phyloP scores from a whole-genome alignment of 2,888 invertebrate genomes.

The Tetrapedia diversipes region DNA sequence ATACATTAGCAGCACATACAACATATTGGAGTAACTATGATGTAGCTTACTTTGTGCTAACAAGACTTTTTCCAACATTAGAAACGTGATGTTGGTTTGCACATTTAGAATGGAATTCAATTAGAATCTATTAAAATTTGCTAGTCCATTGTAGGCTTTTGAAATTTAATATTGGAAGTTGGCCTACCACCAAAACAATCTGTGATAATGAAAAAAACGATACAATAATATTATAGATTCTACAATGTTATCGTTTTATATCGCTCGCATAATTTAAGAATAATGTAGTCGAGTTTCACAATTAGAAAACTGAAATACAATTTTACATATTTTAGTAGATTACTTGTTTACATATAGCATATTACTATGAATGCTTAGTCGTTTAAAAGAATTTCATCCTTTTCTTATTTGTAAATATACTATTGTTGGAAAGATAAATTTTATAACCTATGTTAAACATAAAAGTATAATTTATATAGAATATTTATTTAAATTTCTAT shows the following conservation, averaged over 20 bases:
- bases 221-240: conserved; percentile 80
- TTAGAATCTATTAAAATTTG: conserved; percentile 67
- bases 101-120: conserved; percentile 61
- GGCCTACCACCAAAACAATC: conserved; percentile 81
- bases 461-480: conserved; percentile 51
- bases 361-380: conserved; percentile 20
- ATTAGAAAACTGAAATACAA: conserved; percentile 10
- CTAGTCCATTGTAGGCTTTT: conserved; percentile 77
- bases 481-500: conserved; percentile 48
- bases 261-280: conserved; percentile 60
- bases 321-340: conserved; percentile 43
- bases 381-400: conserved; percentile 6
- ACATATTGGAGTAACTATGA: conserved; percentile 87
- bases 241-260: conserved; percentile 69
- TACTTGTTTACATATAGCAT: conserved; percentile 39
- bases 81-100: conserved; percentile 81
- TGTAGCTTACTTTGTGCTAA: conserved; percentile 86
- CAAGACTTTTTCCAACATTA: conserved; percentile 83
- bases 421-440: conserved; percentile 14
- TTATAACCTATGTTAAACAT: conserved; percentile 39
- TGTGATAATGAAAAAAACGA: conserved; percentile 82
- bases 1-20: conserved; percentile 86
- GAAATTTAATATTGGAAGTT: conserved; percentile 70
- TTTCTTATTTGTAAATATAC: conserved; percentile 1
- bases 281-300: conserved; percentile 58